Conservation (phyloP, 1,140 invertebrate genomes). For the Ceratoteleas bidentatus region DNA sequence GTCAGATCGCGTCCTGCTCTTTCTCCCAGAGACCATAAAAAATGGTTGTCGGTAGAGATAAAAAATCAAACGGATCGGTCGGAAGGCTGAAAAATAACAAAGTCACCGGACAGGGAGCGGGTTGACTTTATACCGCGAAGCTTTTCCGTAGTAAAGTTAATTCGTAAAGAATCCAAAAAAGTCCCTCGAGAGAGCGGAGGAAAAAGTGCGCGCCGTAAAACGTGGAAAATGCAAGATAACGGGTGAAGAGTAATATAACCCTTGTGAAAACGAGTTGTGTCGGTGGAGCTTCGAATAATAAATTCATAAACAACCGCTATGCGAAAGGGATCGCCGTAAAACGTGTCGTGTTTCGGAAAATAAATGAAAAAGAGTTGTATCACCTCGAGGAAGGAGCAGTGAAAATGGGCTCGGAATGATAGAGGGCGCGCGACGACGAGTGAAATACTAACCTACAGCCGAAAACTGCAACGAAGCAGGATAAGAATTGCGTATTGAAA, state of each 20-base stretch:
- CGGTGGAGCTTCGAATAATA: conserved; percentile 68
- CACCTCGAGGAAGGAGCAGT: conserved; percentile 40
- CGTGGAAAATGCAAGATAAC: conserved; percentile 59
- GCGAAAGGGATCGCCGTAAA: conserved; percentile 62
- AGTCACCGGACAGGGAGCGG: conserved; percentile 22
- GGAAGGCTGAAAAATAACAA: conserved; percentile 27
- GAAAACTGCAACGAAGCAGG: background rate
- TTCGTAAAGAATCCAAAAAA: conserved; percentile 68
- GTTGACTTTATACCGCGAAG: conserved; percentile 55
- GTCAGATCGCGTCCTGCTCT: background rate
- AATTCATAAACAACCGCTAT: conserved; percentile 78
- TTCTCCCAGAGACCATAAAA: conserved; percentile 34
- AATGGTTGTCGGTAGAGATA: conserved; percentile 15
- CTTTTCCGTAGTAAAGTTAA: conserved; percentile 74
- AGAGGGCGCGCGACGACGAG: background rate
- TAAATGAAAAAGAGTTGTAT: conserved; percentile 60
- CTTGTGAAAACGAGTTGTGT: conserved; percentile 72
- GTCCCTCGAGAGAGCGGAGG: conserved; percentile 34
- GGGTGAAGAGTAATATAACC: conserved; percentile 68
- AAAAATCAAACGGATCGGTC: conserved; percentile 47
- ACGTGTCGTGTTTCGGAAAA: conserved; percentile 52
- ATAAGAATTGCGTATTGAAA: no score
- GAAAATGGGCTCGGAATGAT: conserved; percentile 44
- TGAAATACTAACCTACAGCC: conserved; percentile 53
- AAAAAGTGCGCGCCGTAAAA: conserved; percentile 67